Evolutionary conservation across 2,888 invertebrate genomes (phyloP), one percentile per base, ranked within the genome.

Genomic region (Cataglyphis cursor): DNA sequence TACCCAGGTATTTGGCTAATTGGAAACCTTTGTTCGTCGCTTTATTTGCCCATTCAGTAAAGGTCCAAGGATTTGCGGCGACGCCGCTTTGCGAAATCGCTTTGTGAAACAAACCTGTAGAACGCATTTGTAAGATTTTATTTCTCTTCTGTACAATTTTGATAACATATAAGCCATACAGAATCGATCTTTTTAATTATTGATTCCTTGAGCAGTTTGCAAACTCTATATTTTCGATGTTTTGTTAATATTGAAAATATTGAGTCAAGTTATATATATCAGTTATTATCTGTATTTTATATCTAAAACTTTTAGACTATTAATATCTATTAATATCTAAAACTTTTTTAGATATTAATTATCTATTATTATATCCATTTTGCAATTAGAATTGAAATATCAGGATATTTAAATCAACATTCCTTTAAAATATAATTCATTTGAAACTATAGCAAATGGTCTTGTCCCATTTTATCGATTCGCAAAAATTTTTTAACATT

Each of bases 41-140:
- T 38, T 91, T 80, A 6, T 68, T n/a, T 0, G 62, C 51, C 10
- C 24, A 44, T 24, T 78, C 41, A 10, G 15, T 54, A 10, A 57
- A 70, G 0, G 91, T 88, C 93, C 92, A 93, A 0, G 91, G 89
- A 87, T 92, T 93, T 0, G 84, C 1, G 0, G 73, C 83, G 0
- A 86, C 88, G 3, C 94, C 94, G 65, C 94, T 94, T 78, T 94
- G 94, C 0, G 81, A 8, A 59, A 94, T 94, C 0, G 90, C 93
- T 81, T 93, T 94, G 74, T 94, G 93, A 72, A 92, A 94, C 48
- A 94, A 87, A 61, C 94, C 94, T 94, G 65, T 51, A 65, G 24
- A 75, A 8, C 28, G 1, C 9, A 44, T 51, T 44, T 15, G 18
- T 24, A 12, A 41, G 38, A 41, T 44, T 9, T 6, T 18, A 10